These are phyloP conservation scores for Drosophila pruinosa DNA, from an alignment of 1,140 invertebrate species.

Conservation along the genomic window DNA sequence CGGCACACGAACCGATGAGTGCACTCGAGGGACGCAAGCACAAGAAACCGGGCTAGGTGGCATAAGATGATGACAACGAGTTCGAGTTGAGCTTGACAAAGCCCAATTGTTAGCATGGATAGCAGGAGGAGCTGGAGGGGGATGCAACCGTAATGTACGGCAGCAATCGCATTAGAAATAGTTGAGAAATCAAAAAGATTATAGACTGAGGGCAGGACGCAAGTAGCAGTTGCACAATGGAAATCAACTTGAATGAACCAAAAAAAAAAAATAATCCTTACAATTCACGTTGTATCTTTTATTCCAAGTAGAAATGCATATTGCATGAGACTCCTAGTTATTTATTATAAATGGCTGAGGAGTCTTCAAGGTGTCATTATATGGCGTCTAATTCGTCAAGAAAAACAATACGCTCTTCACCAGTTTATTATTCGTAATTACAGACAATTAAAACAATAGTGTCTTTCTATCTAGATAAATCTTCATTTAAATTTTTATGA, in stretches of 20 bases:
- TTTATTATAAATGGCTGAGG: slow-evolving; percentile 1
- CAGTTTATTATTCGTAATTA: not conserved
- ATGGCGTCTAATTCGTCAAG: too few relatives aligned
- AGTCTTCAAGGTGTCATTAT: slow-evolving; percentile 2
- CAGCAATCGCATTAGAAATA: slow-evolving; percentile 79
- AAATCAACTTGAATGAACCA: slow-evolving; percentile 49
- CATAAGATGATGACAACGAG: slow-evolving; percentile 60
- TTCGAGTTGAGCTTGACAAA: slow-evolving; percentile 40
- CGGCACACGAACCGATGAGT: slow-evolving; percentile 58
- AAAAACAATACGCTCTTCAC: not conserved
- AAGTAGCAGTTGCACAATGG: slow-evolving; percentile 51
- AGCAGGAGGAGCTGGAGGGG: not conserved
- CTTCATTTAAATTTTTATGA: too few relatives aligned
- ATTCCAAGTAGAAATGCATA: not conserved
- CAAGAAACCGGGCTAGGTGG: slow-evolving; percentile 54
- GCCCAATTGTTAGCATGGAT: slow-evolving; percentile 62
- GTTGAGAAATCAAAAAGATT: slow-evolving; percentile 79
- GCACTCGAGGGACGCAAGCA: slow-evolving; percentile 56
- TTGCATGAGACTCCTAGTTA: not conserved
- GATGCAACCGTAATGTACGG: slow-evolving; percentile 53
- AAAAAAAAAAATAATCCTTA: slow-evolving; percentile 12
- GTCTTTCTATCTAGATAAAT: too few relatives aligned
- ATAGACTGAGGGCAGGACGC: slow-evolving; percentile 30
- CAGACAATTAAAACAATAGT: not conserved
- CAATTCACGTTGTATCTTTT: slow-evolving; percentile 58